Evolutionary conservation across 2,797 vertebrate genomes (phyloP), one percentile per base, ranked within the genome.

Genomic region (Spinus pinus): DNA sequence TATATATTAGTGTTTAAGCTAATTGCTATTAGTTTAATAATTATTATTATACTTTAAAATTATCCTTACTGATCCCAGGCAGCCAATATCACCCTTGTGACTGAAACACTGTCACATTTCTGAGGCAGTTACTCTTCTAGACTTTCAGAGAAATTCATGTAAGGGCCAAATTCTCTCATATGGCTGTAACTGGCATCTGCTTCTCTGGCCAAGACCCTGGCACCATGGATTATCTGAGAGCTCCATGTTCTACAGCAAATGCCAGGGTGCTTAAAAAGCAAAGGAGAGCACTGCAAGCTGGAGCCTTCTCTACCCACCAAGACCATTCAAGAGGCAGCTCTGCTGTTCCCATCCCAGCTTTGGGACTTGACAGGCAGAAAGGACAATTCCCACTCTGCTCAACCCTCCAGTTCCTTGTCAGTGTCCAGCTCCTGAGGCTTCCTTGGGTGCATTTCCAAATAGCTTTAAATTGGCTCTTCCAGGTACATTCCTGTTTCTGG

Each of bases 61-160:
- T 22, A 33, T 58, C 91, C 91, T 88, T 70, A 41, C 42, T 81
- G 88, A 65, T 90, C 24, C 89, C 87, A 84, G 72, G 56, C 94
- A 96, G 85, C 50, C 85, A 91, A 4, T 37, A 61, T 74, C 30
- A 96, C 90, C 79, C 81, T 97, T 66, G 60, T 85, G 64, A 81
- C 88, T 88, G 71, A 56, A 50, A 49, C 10, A 80, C 80, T 56
- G 75, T 17, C 11, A 21, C 11, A 56, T 22, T 24, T 39, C 57
- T 23, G 46, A 95, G 85, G 93, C 92, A 93, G 91, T 75, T 13
- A 28, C 57, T 81, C 81, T 39, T 31, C 44, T 53, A 73, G 41
- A 60, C 69, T 65, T 23, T 4, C 56, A 81, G 49, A 30, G 77
- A 47, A 91, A 82, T 54, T 51, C 75, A 46, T 27, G 8, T 3